Percentiles rank a stretch among this genome's conserved stretches.
Conservation (phyloP, 2,888 invertebrate genomes). For the Rhingia campestris region DNA sequence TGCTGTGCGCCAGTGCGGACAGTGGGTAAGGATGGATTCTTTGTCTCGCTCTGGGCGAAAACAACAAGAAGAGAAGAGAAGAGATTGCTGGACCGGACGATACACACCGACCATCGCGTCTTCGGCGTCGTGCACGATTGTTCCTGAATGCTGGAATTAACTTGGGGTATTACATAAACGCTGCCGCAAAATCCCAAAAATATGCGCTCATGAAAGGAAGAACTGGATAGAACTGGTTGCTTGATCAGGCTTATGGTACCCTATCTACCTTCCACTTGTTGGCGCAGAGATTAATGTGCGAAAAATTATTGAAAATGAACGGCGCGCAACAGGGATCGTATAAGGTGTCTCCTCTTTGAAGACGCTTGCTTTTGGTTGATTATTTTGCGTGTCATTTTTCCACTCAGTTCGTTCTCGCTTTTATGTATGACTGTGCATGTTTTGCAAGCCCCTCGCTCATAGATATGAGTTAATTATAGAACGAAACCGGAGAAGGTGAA, state of each 20-base stretch:
- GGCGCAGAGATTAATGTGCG: slow-evolving; percentile 68
- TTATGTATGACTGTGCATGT: background rate
- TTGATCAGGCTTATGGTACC: too few species aligned
- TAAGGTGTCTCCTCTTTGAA: slow-evolving; percentile 34
- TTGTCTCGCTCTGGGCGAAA: slow-evolving; percentile 39
- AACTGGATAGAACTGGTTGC: slow-evolving; percentile 66
- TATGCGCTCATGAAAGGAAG: slow-evolving; percentile 40
- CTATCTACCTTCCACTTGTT: slow-evolving; percentile 21
- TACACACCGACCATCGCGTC: slow-evolving; percentile 1
- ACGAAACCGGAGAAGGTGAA: background rate
- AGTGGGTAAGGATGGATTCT: slow-evolving; percentile 47
- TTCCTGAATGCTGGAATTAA: slow-evolving; percentile 58
- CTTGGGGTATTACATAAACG: slow-evolving; percentile 65
- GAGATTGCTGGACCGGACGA: slow-evolving; percentile 11
- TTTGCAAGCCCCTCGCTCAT: background rate
- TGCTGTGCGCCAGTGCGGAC: slow-evolving; percentile 52
- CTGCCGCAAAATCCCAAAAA: slow-evolving; percentile 59
- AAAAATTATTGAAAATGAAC: slow-evolving; percentile 64
- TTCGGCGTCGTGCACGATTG: slow-evolving; percentile 53
- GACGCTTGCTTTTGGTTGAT: slow-evolving; percentile 14
- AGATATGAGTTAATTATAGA: slow-evolving; percentile 35
- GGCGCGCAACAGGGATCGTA: slow-evolving; percentile 43
- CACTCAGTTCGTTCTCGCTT: slow-evolving; percentile 5
- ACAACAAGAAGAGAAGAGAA: background rate
- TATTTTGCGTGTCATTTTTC: slow-evolving; percentile 9